These are phyloP conservation scores for Leptinotarsa peninsularis DNA, from an alignment of 2,888 invertebrate species.

Conservation along the genomic window DNA sequence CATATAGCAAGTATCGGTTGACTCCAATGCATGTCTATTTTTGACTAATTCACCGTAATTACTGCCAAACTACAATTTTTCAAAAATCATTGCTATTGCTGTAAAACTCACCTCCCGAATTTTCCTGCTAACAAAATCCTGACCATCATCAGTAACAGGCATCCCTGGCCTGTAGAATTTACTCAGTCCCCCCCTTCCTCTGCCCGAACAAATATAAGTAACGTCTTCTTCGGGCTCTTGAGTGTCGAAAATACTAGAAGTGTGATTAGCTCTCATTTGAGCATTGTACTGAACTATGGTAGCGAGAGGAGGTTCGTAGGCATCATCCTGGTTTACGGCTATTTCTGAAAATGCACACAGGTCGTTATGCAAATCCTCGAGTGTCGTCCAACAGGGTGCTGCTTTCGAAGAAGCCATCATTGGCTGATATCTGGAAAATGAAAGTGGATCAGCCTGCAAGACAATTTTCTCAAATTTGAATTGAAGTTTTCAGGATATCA, in stretches of 20 bases:
- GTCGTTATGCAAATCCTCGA: conserved; percentile 13
- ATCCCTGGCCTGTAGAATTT: conserved; percentile 26
- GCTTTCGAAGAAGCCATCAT: not conserved
- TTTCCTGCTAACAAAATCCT: conserved; percentile 19
- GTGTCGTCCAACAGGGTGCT: not conserved
- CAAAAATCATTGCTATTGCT: not conserved
- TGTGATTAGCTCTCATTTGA: conserved; percentile 25
- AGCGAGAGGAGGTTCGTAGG: conserved; percentile 23
- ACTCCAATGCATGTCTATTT: too few relatives aligned
- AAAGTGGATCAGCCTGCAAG: too few relatives aligned
- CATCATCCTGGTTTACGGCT: conserved; percentile 12
- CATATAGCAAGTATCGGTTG: too few relatives aligned
- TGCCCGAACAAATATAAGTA: conserved; percentile 24
- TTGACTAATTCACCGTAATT: too few relatives aligned
- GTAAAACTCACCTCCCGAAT: conserved; percentile 28
- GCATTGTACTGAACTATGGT: conserved; percentile 30
- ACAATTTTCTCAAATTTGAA: not conserved
- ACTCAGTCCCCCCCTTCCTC: conserved; percentile 33
- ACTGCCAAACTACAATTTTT: not conserved
- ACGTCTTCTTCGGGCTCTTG: conserved; percentile 25
- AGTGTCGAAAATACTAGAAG: conserved; percentile 32
- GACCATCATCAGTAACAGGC: conserved; percentile 16
- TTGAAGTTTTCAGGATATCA: not conserved
- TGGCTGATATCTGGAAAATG: not conserved
- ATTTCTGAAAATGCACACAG: conserved; percentile 27